Percentiles rank a stretch among this genome's conserved stretches.
Evolutionary conservation across 1,140 invertebrate species (phyloP).

Genomic region (Condylostylus longicornis): DNA sequence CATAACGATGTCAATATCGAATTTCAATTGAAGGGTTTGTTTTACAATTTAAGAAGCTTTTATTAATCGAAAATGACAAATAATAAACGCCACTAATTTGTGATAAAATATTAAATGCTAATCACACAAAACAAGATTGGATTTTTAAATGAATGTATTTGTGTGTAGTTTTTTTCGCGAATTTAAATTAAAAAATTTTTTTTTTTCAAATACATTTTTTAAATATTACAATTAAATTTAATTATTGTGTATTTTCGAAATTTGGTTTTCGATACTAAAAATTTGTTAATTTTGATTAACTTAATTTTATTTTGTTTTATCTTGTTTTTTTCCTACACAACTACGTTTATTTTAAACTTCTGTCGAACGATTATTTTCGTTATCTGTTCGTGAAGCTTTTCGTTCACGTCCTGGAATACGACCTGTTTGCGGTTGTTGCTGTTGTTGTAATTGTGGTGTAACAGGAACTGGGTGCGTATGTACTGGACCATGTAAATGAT

Average conservation of each 20-base stretch:
- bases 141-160: no score
- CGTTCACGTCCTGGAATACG: slow-evolving; percentile 26
- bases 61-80: no score
- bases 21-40: no score
- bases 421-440: slow-evolving; percentile 17
- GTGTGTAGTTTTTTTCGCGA: not conserved
- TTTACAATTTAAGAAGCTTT: no score
- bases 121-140: no score
- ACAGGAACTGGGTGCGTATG: slow-evolving; percentile 10
- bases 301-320: no score
- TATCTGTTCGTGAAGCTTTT: slow-evolving; percentile 26
- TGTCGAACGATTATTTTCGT: slow-evolving; percentile 26
- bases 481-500: no score
- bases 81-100: no score
- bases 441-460: slow-evolving; percentile 17
- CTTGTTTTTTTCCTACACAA: no score
- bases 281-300: no score
- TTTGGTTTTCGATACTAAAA: not conserved
- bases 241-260: not conserved
- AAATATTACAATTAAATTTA: not conserved
- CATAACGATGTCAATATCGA: no score
- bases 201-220: not conserved
- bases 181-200: not conserved
- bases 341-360: slow-evolving; percentile 29
- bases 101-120: no score